Percentiles rank a stretch among this genome's conserved stretches.
Evolutionary conservation across 1,140 invertebrate species (phyloP).

Genomic region (Nasonia longicornis): DNA sequence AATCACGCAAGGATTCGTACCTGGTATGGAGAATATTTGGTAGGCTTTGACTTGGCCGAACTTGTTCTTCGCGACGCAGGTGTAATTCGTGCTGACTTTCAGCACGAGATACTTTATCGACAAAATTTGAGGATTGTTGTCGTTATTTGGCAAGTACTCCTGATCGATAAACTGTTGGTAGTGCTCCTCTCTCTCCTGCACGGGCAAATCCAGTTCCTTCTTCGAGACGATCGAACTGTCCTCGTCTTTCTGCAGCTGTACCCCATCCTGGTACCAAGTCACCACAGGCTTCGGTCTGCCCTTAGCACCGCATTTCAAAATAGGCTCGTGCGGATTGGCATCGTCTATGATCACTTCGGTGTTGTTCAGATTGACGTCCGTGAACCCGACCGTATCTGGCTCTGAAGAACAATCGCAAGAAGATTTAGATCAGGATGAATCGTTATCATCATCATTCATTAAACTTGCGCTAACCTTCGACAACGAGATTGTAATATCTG

Average conservation of each 20-base stretch:
- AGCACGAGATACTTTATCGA: not conserved
- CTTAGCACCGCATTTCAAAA: not conserved
- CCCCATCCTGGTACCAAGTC: not conserved
- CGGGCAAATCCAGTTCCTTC: not conserved
- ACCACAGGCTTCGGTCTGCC: not conserved
- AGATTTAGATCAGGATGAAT: too few species aligned
- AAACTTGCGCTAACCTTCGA: not conserved
- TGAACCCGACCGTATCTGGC: not conserved
- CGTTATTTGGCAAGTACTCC: not conserved
- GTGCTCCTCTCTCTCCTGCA: not conserved
- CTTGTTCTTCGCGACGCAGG: not conserved
- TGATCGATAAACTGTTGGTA: not conserved
- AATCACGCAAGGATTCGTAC: not conserved
- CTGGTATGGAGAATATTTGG: not conserved
- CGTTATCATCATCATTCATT: too few species aligned
- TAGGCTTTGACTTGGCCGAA: not conserved
- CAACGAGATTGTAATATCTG: not conserved
- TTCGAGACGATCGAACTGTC: not conserved
- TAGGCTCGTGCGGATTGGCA: not conserved
- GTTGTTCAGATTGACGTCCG: not conserved
- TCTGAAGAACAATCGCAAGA: not conserved
- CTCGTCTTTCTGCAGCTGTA: not conserved
- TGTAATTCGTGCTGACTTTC: not conserved
- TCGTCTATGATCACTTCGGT: not conserved
- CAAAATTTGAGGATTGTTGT: not conserved